Percentiles rank a stretch among this genome's conserved stretches.
These are phyloP conservation scores for Engystomops pustulosus DNA, from an alignment of 2,113 vertebrate genomes.

Conservation along the genomic window DNA sequence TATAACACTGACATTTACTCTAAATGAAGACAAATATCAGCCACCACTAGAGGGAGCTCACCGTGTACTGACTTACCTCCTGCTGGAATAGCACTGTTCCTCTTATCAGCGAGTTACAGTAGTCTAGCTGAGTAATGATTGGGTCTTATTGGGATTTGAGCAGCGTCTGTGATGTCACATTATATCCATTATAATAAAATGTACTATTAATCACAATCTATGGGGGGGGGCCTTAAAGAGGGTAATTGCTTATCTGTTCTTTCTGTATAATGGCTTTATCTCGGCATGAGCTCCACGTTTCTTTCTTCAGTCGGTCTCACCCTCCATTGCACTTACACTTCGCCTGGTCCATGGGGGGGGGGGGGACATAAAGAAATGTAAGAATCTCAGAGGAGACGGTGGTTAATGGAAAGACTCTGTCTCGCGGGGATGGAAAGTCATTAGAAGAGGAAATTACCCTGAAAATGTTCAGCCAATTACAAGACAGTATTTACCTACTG, in stretches of 20 bases:
- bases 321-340: too few relatives aligned
- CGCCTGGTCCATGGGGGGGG: neutral
- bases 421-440: neutral
- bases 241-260: neutral
- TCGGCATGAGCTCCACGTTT: neutral
- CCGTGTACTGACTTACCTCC: too few relatives aligned
- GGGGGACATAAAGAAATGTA: neutral
- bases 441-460: slow-evolving; percentile 10
- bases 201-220: neutral
- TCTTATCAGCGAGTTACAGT: too few relatives aligned
- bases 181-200: neutral
- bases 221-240: neutral
- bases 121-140: too few relatives aligned
- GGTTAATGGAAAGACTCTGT: slow-evolving; percentile 18
- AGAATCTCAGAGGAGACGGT: neutral
- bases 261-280: neutral
- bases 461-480: slow-evolving; percentile 15
- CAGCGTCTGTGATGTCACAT: neutral
- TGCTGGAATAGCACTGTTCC: too few relatives aligned
- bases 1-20: too few relatives aligned
- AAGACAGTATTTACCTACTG: neutral
- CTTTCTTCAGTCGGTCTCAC: neutral
- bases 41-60: too few relatives aligned
- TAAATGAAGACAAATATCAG: too few relatives aligned
- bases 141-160: too few relatives aligned